Evolutionary conservation across 1,140 invertebrate genomes (phyloP).

Genomic region (Metopolophium dirhodum): DNA sequence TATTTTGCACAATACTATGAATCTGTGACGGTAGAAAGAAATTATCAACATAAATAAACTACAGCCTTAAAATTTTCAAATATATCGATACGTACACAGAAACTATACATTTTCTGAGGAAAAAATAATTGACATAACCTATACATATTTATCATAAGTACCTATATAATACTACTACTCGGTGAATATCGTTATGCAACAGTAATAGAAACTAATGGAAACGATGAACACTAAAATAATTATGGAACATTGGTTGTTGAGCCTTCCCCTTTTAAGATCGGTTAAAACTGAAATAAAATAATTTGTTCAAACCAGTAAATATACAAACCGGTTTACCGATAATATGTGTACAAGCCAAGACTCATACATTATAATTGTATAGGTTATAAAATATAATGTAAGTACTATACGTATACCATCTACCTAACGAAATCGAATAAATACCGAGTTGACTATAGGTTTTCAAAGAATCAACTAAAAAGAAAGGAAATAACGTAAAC

Average conservation of each 20-base stretch:
- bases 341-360: neutral
- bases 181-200: neutral
- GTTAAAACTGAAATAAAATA: neutral
- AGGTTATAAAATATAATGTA: constrained; percentile 11
- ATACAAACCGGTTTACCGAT: neutral
- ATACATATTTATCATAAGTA: neutral
- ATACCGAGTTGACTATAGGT: neutral
- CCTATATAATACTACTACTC: too few species aligned
- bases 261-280: neutral
- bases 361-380: neutral
- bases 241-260: neutral
- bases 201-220: neutral
- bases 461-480: neutral
- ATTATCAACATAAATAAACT: neutral
- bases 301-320: constrained; percentile 6
- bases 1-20: neutral
- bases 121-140: neutral
- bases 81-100: neutral
- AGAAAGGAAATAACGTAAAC: neutral
- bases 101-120: neutral
- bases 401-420: neutral
- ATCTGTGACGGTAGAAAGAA: neutral
- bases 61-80: neutral
- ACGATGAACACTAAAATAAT: neutral
- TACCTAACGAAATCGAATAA: neutral